Percentiles rank a stretch among this genome's conserved stretches.
phyloP scores from a whole-genome alignment of 35 echinoderm and acorn worm genomes.

The Ophioderma brevispina region DNA sequence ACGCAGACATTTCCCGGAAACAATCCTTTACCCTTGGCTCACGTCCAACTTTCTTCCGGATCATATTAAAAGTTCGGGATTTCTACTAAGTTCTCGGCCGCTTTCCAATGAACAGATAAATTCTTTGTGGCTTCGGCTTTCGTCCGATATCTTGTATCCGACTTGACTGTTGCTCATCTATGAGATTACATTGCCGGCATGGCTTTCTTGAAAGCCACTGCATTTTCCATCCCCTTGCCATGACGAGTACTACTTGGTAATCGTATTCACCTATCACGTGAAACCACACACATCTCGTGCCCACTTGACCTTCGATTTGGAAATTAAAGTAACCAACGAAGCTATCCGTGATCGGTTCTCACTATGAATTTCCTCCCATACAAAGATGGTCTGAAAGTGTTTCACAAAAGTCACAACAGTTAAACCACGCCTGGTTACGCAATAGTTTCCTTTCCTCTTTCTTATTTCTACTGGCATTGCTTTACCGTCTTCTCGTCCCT shows the following conservation, averaged over 20 bases:
- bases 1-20: too few species aligned
- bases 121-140: not conserved
- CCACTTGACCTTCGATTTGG: constrained; percentile 44
- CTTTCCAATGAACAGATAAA: not conserved
- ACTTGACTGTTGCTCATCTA: not conserved
- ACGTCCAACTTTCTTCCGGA: not conserved
- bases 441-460: constrained; percentile 26
- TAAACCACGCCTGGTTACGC: constrained; percentile 57
- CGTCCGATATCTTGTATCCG: not conserved
- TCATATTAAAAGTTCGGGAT: not conserved
- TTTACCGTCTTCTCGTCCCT: not conserved
- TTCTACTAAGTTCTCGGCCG: not conserved
- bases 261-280: constrained; percentile 15
- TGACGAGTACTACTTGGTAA: constrained; percentile 17
- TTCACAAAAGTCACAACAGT: constrained; percentile 25
- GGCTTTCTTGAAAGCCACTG: not conserved
- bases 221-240: constrained; percentile 28
- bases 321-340: constrained; percentile 52
- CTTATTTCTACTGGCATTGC: constrained; percentile 9
- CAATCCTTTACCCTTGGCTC: too few species aligned
- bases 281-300: constrained; percentile 41
- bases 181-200: not conserved
- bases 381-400: constrained; percentile 29
- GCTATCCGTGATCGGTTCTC: constrained; percentile 30
- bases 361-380: constrained; percentile 31